Base-by-base conservation (phyloP, 2,888 invertebrate genomes). In the Hartigia nigra region DNA sequence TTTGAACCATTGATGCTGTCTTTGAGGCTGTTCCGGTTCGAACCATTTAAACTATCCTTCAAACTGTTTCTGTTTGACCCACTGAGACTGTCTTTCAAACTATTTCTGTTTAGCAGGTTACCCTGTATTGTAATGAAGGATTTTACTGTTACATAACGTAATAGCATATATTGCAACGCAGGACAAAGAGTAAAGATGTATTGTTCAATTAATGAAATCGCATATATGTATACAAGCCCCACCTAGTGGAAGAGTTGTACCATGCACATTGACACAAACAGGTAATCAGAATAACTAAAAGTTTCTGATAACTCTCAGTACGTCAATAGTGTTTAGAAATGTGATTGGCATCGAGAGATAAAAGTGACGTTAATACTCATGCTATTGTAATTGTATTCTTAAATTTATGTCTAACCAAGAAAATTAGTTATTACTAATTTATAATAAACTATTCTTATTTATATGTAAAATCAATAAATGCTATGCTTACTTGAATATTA, bases 1-100 rank as follows among this genome's bases (percentile, higher is more conserved):
- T 91, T 91, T 4, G 91, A 91, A 74, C 91, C 91, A 83, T 89
- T 91, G 81, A 91, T 90, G 81, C 91, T 91, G 83, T 91, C 91
- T 86, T 91, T 91, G 55, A 91, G 86, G 82, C 91, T 91, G 80
- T 91, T 91, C 74, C 91, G 87, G 84, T 91, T 91, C 0, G 91
- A 91, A 34, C 91, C 91, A 79, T 90, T 91, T 79, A 91, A 82
- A 81, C 90, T 91, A 77, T 91, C 91, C 79, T 91, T 91, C 75
- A 91, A 83, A 84, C 91, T 91, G 80, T 91, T 91, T 77, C 91
- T 88, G 80, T 91, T 91, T 31, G 91, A 91, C 55, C 90, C 90
- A 81, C 85, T 91, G 80, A 91, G 83, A 78, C 89, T 90, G 74
- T 91, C 91, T 81, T 91, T 91, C 82, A 91, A 81, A 84, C 91